A percentile compares a stretch with the other conserved stretches of the same genome.
phyloP scores from a whole-genome alignment of 2,113 vertebrate genomes.

The Orycteropus afer region DNA sequence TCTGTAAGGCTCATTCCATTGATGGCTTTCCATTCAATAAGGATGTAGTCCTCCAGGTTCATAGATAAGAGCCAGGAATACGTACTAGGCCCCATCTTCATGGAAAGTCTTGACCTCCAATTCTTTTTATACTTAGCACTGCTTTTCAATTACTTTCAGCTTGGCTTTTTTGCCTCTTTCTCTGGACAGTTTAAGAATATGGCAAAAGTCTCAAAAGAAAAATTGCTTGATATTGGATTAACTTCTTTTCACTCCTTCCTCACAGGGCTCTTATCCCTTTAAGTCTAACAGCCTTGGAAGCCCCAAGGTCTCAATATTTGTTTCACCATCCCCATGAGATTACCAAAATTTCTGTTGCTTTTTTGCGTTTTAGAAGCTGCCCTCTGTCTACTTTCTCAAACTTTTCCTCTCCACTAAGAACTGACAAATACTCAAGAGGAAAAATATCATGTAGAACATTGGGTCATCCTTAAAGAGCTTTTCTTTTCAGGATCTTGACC shows the following conservation, averaged over 20 bases:
- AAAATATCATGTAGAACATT: background rate
- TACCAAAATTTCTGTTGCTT: background rate
- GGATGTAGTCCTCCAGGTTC: background rate
- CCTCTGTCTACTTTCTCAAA: background rate
- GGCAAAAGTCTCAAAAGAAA: background rate
- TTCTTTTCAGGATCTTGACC: background rate
- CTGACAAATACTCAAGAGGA: background rate
- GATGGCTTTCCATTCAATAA: background rate
- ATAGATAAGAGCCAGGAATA: rapidly evolving
- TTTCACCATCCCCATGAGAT: background rate
- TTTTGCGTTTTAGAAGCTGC: background rate
- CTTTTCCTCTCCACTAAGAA: background rate
- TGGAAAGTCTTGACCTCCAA: background rate
- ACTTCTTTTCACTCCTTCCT: background rate
- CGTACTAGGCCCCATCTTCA: background rate
- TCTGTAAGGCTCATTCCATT: background rate
- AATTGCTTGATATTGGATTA: background rate
- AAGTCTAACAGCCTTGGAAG: background rate
- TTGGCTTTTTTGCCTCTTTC: background rate
- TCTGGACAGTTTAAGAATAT: background rate
- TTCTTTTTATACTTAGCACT: background rate
- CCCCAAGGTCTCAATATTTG: background rate
- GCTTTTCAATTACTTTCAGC: background rate
- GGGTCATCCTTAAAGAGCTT: background rate
- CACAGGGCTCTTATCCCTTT: background rate